Evolutionary conservation across 2,888 invertebrate genomes (phyloP).

Genomic region (Liodrosophila aerea): DNA sequence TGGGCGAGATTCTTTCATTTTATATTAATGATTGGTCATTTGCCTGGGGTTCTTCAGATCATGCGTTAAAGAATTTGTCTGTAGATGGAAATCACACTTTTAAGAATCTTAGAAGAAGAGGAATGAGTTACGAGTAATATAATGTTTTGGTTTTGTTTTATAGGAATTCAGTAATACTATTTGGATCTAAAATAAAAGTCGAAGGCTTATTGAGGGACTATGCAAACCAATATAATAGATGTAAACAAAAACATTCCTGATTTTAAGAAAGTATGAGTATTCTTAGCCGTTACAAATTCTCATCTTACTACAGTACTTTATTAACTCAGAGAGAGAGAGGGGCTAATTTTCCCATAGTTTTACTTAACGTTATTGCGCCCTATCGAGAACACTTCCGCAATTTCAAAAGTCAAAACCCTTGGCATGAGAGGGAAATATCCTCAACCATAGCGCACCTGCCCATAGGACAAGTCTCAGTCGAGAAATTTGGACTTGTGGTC

Average conservation of each 20-base stretch:
- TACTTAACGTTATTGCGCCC: slow-evolving; percentile 29
- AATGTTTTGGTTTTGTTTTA: too few relatives aligned
- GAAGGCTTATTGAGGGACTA: too few relatives aligned
- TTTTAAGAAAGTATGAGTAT: too few relatives aligned
- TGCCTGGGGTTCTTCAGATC: slow-evolving; percentile 32
- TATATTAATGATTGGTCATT: slow-evolving; percentile 71
- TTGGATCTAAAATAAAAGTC: too few relatives aligned
- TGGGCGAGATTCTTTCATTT: slow-evolving; percentile 28
- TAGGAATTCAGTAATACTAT: too few relatives aligned
- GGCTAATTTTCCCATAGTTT: slow-evolving; percentile 40
- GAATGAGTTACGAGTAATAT: too few relatives aligned
- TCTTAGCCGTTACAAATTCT: too few relatives aligned
- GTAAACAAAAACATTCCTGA: too few relatives aligned
- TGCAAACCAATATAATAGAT: too few relatives aligned
- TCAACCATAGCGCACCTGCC: slow-evolving; percentile 66
- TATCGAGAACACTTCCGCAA: slow-evolving; percentile 43
- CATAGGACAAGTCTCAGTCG: slow-evolving; percentile 33
- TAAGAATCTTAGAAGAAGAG: neutral
- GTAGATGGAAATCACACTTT: slow-evolving; percentile 36
- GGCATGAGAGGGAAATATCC: slow-evolving; percentile 24
- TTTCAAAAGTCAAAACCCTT: slow-evolving; percentile 18
- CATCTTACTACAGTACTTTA: neutral
- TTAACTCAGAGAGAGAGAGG: neutral
- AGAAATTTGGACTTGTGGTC: slow-evolving; percentile 57
- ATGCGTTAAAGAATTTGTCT: slow-evolving; percentile 18